phyloP scores from a whole-genome alignment of 2,888 invertebrate genomes.

The Phragmatobia fuliginosa region DNA sequence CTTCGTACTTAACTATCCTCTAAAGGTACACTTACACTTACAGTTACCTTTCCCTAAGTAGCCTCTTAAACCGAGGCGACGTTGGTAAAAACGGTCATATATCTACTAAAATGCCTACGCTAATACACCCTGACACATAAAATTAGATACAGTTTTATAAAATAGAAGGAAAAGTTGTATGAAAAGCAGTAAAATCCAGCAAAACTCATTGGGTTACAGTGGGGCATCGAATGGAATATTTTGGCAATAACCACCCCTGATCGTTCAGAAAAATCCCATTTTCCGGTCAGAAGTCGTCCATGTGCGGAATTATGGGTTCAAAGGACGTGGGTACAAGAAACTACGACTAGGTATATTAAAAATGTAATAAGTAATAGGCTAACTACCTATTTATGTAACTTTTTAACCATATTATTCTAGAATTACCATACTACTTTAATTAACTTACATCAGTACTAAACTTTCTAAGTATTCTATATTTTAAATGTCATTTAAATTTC shows the following conservation, averaged over 20 bases:
- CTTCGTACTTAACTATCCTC: too few relatives aligned
- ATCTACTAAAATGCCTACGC: background rate
- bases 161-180: constrained; percentile 22
- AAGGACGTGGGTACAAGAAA: constrained; percentile 37
- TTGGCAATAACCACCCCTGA: constrained; percentile 45
- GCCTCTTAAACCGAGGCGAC: too few relatives aligned
- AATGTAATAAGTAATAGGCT: too few relatives aligned
- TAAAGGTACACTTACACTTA: too few relatives aligned
- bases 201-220: constrained; percentile 26
- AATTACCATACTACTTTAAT: too few relatives aligned
- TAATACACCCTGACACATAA: background rate
- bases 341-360: background rate
- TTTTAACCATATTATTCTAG: too few relatives aligned
- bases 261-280: constrained; percentile 60
- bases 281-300: constrained; percentile 68
- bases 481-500: too few relatives aligned
- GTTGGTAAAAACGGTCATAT: too few relatives aligned
- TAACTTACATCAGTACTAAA: too few relatives aligned
- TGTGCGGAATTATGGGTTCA: constrained; percentile 68
- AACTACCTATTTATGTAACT: background rate
- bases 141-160: background rate
- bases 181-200: constrained; percentile 34
- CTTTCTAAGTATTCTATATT: too few relatives aligned
- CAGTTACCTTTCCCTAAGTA: too few relatives aligned
- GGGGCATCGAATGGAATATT: constrained; percentile 50